Evolutionary conservation across 1,140 invertebrate species (phyloP), one percentile per base, ranked within the genome.

Genomic region (Chironomus tepperi): DNA sequence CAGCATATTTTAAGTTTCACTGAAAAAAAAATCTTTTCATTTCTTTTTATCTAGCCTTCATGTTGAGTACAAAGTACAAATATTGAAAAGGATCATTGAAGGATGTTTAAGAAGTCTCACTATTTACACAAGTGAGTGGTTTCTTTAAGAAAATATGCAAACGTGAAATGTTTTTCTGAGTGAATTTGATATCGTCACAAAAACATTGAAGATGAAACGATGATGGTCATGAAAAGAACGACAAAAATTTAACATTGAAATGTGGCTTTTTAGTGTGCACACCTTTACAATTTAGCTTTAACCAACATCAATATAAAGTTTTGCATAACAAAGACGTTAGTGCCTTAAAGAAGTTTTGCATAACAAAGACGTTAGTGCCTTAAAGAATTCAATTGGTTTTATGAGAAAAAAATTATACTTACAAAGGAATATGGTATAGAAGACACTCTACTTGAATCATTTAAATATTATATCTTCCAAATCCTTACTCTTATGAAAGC

Each of bases 41-140:
- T 47, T n/a, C n/a, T n/a, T 57, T 1, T 34, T 5, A 2, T 34
- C 24, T 34, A 34, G 24, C 24, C 24, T 2, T 34, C 24, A 34
- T 34, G 24, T 34, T 34, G 24, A 57, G n/a, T 5, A 57, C 47
- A 57, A n/a, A 57, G 24, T 15, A 57, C 47, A 57, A 57, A 57
- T 57, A 57, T 57, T 57, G 47, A 57, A 57, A 57, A n/a, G 47
- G 47, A 57, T 57, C 47, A 57, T 57, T 57, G 47, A 57, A 57
- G 47, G 12, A 57, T 12, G n/a, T 57, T n/a, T 57, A 57, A 57
- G 47, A 57, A 57, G 47, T 34, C 24, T 34, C 24, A 57, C 47
- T 57, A 57, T 57, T 57, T 57, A 57, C 47, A 57, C 47, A 57
- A 57, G 10, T 57, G 47, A 57, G 47, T 57, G 47, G 10, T 12